Percentiles rank a stretch among this genome's conserved stretches.
These are phyloP conservation scores for Papilio demoleus DNA, from an alignment of 2,888 invertebrate species.

Conservation along the genomic window DNA sequence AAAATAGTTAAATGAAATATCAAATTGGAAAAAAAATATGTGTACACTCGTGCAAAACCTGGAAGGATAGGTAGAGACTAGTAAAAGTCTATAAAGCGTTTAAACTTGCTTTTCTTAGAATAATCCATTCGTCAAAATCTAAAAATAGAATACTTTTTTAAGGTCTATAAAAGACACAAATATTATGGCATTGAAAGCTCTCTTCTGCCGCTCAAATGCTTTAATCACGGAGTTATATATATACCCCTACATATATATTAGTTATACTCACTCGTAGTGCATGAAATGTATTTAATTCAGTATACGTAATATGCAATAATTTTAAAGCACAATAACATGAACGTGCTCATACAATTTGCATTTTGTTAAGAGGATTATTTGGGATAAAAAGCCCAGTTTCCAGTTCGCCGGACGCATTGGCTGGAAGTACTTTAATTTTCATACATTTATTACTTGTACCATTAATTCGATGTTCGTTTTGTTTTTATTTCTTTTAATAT, in stretches of 20 bases:
- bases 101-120: conserved; percentile 1
- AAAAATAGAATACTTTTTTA: too few species aligned
- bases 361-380: conserved; percentile 20
- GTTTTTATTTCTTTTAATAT: background rate
- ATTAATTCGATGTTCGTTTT: background rate
- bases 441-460: conserved; percentile 8
- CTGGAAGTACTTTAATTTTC: background rate
- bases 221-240: too few species aligned
- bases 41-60: background rate
- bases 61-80: background rate
- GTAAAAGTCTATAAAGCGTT: background rate
- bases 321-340: background rate
- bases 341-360: conserved; percentile 16
- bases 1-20: too few species aligned
- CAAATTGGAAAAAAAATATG: background rate
- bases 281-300: conserved; percentile 6
- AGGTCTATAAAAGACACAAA: too few species aligned
- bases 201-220: too few species aligned
- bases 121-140: background rate
- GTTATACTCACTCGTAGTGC: background rate
- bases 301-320: conserved; percentile 5
- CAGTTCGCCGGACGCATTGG: background rate
- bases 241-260: too few species aligned
- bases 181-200: too few species aligned
- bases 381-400: conserved; percentile 2